Base-by-base conservation (phyloP, 2,888 invertebrate genomes). In the Apamea epomidion region DNA sequence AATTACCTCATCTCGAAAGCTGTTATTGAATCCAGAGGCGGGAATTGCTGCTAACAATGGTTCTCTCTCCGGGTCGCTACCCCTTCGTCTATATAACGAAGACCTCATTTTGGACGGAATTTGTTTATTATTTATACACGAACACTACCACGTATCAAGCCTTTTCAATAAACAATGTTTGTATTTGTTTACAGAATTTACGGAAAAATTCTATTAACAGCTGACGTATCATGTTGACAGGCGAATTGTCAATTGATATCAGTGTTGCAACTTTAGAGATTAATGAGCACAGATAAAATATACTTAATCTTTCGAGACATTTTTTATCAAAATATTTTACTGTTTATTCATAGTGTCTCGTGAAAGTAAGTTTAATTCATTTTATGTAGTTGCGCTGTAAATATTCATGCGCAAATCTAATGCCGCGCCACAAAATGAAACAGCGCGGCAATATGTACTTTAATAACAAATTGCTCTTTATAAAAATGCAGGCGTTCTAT, bases 11-110 rank as follows among this genome's bases (percentile, higher is more conserved):
- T 93, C 85, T 83, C 91, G 88, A 80, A 87, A 90, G 76, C 74
- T 76, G 74, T 81, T 87, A 82, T 89, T 92, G 10, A 92, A 80
- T 29, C 92, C 92, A 29, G 89, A 82, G 29, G 89, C 92, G 21
- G 94, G 93, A 83, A 93, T 91, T 21, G 95, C 93, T 37, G 94
- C 89, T 76, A 96, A 82, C 72, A 96, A 92, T 0, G 96, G 96
- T 87, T 96, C 95, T 14, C 92, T 92, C 84, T 96, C 96, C 4
- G 92, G 84, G 76, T 93, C 91, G 80, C 91, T 93, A 69, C 91
- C 91, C 76, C 92, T 87, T 76, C 92, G 92, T 83, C 95, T 92
- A 78, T 89, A 95, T 62, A 95, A 78, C 58, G 93, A 92, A 78
- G 95, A 94, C 82, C 94, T 93, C 97, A 96, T 96, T 91, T 89